Evolutionary conservation across 2,113 vertebrate species (phyloP).

Genomic region (Labeo catla): DNA sequence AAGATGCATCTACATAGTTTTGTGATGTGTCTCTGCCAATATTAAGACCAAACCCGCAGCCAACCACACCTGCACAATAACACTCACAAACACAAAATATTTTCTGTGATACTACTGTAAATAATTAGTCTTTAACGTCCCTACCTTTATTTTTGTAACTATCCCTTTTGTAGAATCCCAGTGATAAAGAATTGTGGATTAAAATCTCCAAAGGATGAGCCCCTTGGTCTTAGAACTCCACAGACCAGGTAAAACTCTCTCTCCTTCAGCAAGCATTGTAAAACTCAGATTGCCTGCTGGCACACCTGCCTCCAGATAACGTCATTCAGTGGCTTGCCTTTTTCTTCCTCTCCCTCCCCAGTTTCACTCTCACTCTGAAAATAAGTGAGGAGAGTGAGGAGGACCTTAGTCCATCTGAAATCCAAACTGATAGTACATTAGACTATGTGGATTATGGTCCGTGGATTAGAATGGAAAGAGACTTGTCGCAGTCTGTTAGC

Average conservation of each 20-base stretch:
- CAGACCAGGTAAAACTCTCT: not conserved
- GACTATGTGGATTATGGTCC: slow-evolving; percentile 66
- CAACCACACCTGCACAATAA: not conserved
- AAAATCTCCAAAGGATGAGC: not conserved
- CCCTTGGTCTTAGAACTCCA: not conserved
- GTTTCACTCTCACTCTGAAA: slow-evolving; percentile 18
- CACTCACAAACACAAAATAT: not conserved
- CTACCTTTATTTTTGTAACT: slow-evolving; percentile 15
- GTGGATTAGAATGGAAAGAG: slow-evolving; percentile 60
- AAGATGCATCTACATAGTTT: too few species aligned
- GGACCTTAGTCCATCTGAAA: slow-evolving; percentile 63
- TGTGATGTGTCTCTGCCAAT: slow-evolving; percentile 1
- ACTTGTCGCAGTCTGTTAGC: slow-evolving; percentile 62
- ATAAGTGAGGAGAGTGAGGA: slow-evolving; percentile 44
- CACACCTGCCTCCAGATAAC: not conserved
- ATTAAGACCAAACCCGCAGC: not conserved
- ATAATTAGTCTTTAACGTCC: not conserved
- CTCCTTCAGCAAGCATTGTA: not conserved
- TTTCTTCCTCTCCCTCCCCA: slow-evolving; percentile 21
- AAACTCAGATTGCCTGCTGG: not conserved
- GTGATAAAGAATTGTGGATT: slow-evolving; percentile 4
- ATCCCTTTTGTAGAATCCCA: not conserved
- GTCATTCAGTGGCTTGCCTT: slow-evolving; percentile 6
- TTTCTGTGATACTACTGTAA: not conserved
- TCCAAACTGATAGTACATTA: slow-evolving; percentile 66